Evolutionary conservation across 2,888 invertebrate species (phyloP), one percentile per base, ranked within the genome.

Genomic region (Acleris laterana): DNA sequence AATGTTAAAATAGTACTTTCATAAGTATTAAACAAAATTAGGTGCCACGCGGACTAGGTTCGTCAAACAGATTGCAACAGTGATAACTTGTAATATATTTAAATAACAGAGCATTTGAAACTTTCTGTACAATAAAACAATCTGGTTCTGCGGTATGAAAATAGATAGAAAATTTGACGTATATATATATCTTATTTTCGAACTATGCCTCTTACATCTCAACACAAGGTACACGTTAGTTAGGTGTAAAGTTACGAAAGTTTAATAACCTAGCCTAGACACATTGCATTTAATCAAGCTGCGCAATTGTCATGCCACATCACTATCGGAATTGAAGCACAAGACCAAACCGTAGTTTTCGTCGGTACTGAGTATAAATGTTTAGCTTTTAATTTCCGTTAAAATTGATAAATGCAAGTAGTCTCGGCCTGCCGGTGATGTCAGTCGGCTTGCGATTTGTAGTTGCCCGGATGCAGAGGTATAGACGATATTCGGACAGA

Each of bases 71-170:
- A 38, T 59, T 59, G 49, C 42, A 63, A 63, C 62, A 49, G 56
- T 63, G 22, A 63, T 48, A 50, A 42, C 56, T 42, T 50, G 22
- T 62, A 62, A 62, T 55, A 52, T 55, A 55, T 25, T 56, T 42
- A 19, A 56, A 50, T 68, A 61, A 74, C 75, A 76, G 71, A 79
- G 78, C 79, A 82, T 85, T 84, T 83, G 85, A 83, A 83, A 82
- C 77, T 71, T 74, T 70, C 75, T 77, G 76, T 79, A 79, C 72
- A 79, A 77, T 79, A 80, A 77, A 80, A 81, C 74, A 85, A 86
- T 77, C 74, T 83, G 83, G 80, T 83, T 85, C 71, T 83, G 84
- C 81, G 80, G 84, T 91, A 90, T 84, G 88, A 90, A 91, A 91
- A 90, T 90, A 92, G 79, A 87, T 89, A 85, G 81, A 85, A 86